Percentiles rank a stretch among this genome's conserved stretches.
Evolutionary conservation across 2,888 invertebrate species (phyloP).

Genomic region (Byasa hedistus): DNA sequence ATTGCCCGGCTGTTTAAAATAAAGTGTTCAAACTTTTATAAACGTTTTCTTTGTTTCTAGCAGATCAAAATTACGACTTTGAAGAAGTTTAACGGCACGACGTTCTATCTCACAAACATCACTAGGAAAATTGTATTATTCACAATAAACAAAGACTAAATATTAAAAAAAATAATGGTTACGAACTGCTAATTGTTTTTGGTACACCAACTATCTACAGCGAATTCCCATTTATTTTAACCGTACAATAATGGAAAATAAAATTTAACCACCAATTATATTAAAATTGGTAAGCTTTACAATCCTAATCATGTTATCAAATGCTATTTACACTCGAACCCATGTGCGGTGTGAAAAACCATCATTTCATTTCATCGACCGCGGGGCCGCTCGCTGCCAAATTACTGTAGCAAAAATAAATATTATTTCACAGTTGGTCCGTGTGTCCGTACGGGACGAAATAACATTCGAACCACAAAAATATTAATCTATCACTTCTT

Average conservation of each 20-base stretch:
- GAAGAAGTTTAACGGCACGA: too few relatives aligned
- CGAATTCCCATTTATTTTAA: too few relatives aligned
- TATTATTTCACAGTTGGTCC: constrained; percentile 38
- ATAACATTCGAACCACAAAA: constrained; percentile 28
- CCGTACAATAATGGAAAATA: neutral
- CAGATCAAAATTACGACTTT: neutral
- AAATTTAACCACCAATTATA: constrained; percentile 17
- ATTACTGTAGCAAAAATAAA: constrained; percentile 48
- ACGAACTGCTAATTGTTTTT: too few relatives aligned
- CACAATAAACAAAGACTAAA: too few relatives aligned
- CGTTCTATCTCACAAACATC: too few relatives aligned
- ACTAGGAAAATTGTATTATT: too few relatives aligned
- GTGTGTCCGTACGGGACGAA: constrained; percentile 31
- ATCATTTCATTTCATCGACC: constrained; percentile 46
- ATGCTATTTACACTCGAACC: constrained; percentile 17
- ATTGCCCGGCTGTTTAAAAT: neutral
- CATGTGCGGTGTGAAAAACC: constrained; percentile 32
- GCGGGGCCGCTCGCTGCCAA: constrained; percentile 42
- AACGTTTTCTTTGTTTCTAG: constrained; percentile 3
- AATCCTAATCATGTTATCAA: constrained; percentile 26
- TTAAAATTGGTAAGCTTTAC: constrained; percentile 19
- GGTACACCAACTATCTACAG: too few relatives aligned
- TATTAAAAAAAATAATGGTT: too few relatives aligned
- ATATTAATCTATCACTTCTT: constrained; percentile 31
- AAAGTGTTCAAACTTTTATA: constrained; percentile 3